phyloP scores from a whole-genome alignment of 2,113 vertebrate genomes.

The Phyllopteryx taeniolatus region DNA sequence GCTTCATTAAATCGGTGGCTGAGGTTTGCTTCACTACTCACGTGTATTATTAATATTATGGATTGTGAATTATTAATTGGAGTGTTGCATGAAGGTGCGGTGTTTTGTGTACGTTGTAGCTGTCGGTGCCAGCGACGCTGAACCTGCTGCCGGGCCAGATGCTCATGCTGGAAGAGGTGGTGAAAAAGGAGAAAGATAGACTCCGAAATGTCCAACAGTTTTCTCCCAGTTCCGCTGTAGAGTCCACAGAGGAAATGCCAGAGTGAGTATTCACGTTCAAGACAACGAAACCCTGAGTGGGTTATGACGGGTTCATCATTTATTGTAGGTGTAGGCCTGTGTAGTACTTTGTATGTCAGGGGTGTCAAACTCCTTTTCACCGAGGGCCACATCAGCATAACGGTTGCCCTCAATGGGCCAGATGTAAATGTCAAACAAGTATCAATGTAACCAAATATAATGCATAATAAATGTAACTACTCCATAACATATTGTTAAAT shows the following conservation, averaged over 20 bases:
- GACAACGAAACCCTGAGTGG: neutral
- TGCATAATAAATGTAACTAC: no score
- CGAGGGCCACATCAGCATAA: no score
- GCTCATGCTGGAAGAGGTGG: conserved; percentile 69
- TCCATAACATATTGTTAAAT: no score
- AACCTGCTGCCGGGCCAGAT: conserved; percentile 83
- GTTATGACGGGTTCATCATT: neutral
- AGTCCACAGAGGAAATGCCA: conserved; percentile 54
- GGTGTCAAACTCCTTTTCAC: no score
- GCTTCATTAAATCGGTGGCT: conserved; percentile 75
- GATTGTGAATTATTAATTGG: neutral
- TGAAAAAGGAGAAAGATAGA: conserved; percentile 71
- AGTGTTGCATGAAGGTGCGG: neutral
- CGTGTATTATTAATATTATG: neutral
- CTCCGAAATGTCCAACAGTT: neutral
- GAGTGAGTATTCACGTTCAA: conserved; percentile 55
- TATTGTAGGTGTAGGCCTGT: neutral
- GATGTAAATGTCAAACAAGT: no score
- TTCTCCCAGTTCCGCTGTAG: neutral
- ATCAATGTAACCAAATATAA: no score
- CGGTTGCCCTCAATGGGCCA: no score
- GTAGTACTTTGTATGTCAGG: no score
- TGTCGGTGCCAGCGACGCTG: conserved; percentile 69
- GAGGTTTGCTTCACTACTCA: conserved; percentile 64
- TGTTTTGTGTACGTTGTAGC: conserved; percentile 50